These are phyloP conservation scores for Nothocercus nigrocapillus DNA, from an alignment of 2,113 vertebrate genomes.

Conservation along the genomic window DNA sequence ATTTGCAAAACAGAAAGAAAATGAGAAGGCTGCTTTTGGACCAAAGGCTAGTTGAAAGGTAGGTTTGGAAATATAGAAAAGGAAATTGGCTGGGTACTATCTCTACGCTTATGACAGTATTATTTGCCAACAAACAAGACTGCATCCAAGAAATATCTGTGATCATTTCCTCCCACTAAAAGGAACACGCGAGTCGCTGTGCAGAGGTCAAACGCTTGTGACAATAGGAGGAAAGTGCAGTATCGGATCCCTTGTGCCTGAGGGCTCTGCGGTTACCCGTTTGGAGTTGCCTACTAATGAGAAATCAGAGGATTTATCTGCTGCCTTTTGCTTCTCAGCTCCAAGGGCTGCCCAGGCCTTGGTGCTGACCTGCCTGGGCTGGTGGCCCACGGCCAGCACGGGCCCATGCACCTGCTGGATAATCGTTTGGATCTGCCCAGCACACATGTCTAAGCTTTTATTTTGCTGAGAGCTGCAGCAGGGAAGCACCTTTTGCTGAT, in stretches of 20 bases:
- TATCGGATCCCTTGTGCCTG: background rate
- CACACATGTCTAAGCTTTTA: background rate
- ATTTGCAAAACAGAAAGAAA: background rate
- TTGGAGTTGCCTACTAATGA: background rate
- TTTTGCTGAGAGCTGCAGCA: background rate
- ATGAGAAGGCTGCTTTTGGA: background rate
- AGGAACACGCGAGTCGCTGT: background rate
- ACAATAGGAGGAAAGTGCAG: background rate
- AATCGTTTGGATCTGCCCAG: background rate
- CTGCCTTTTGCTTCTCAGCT: no score
- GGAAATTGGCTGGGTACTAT: background rate
- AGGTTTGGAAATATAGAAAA: background rate
- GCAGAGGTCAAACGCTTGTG: background rate
- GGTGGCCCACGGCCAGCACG: background rate
- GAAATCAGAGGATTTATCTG: background rate
- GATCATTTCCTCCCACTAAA: background rate
- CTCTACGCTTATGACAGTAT: background rate
- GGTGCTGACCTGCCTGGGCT: background rate
- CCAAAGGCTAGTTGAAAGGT: background rate
- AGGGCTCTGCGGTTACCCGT: background rate
- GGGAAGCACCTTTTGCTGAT: background rate
- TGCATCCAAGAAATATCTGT: constrained; percentile 5
- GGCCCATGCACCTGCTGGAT: background rate
- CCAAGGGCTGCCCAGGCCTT: background rate
- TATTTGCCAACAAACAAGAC: constrained; percentile 37